Percentiles rank a stretch among this genome's conserved stretches.
phyloP scores from a whole-genome alignment of 2,888 invertebrate genomes.

The Nemurella pictetii region DNA sequence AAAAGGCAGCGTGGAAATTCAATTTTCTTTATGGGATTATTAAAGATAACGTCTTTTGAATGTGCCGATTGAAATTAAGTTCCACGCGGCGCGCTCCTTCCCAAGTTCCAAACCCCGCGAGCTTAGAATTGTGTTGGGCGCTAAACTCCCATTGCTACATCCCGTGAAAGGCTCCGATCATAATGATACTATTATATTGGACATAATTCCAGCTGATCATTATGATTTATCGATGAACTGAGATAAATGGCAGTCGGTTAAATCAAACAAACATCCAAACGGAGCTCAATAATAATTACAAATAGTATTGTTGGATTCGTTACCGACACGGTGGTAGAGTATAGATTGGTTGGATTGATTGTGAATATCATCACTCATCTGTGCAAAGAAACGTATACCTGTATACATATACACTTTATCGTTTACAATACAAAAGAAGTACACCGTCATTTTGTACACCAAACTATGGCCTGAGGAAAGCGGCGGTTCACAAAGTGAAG shows the following conservation, averaged over 20 bases:
- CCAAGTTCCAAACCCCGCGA: not conserved
- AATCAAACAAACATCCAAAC: conserved; percentile 9
- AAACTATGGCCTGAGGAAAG: not conserved
- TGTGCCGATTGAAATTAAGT: conserved; percentile 24
- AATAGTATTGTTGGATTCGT: conserved; percentile 16
- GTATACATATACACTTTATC: too few species aligned
- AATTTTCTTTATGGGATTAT: conserved; percentile 29
- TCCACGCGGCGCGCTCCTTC: not conserved
- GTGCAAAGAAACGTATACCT: not conserved
- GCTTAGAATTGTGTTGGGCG: not conserved
- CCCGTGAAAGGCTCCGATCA: not conserved
- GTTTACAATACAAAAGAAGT: conserved; percentile 6
- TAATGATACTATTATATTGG: conserved; percentile 6
- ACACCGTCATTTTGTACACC: not conserved
- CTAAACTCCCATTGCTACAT: not conserved
- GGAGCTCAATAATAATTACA: conserved; percentile 14
- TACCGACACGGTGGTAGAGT: conserved; percentile 7
- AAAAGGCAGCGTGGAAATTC: conserved; percentile 30
- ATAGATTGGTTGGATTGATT: not conserved
- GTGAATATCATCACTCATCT: conserved; percentile 8
- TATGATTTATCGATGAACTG: conserved; percentile 2
- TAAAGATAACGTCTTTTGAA: conserved; percentile 24
- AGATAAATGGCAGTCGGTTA: conserved; percentile 11
- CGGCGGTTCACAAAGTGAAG: too few species aligned
- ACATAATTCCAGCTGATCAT: not conserved